These are phyloP conservation scores for Oryzias javanicus DNA, from an alignment of 2,113 vertebrate species.

Conservation along the genomic window DNA sequence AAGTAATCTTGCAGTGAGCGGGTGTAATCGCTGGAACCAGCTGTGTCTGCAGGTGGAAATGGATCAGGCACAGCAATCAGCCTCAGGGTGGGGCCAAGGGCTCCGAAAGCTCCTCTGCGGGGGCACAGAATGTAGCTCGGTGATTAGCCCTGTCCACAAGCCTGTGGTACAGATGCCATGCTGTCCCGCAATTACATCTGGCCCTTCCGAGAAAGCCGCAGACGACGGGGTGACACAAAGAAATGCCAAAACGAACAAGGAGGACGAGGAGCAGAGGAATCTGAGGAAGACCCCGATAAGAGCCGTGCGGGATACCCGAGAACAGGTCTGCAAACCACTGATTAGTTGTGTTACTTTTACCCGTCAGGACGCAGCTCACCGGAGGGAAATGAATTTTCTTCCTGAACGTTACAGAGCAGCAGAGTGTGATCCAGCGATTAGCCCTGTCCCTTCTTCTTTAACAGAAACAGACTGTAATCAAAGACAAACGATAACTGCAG, in stretches of 20 bases:
- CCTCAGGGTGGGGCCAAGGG: constrained; percentile 54
- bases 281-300: constrained; percentile 32
- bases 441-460: constrained; percentile 40
- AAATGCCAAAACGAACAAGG: constrained; percentile 10
- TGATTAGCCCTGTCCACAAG: constrained; percentile 58
- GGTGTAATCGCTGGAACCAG: constrained; percentile 70
- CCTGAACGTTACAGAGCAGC: constrained; percentile 29
- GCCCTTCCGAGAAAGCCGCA: constrained; percentile 31
- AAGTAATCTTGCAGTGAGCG: constrained; percentile 68
- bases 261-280: constrained; percentile 36
- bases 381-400: constrained; percentile 32
- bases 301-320: constrained; percentile 19
- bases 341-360: constrained; percentile 39
- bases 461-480: constrained; percentile 35
- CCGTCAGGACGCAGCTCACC: constrained; percentile 21
- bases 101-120: constrained; percentile 62
- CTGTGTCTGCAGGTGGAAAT: constrained; percentile 69
- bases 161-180: constrained; percentile 45
- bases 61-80: constrained; percentile 70
- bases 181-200: constrained; percentile 59
- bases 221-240: constrained; percentile 24
- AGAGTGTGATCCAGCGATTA: constrained; percentile 53
- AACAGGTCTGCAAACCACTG: constrained; percentile 33
- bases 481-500: constrained; percentile 55
- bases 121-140: constrained; percentile 53